Evolutionary conservation across 2,888 invertebrate genomes (phyloP), one percentile per base, ranked within the genome.

Genomic region (Actias luna): DNA sequence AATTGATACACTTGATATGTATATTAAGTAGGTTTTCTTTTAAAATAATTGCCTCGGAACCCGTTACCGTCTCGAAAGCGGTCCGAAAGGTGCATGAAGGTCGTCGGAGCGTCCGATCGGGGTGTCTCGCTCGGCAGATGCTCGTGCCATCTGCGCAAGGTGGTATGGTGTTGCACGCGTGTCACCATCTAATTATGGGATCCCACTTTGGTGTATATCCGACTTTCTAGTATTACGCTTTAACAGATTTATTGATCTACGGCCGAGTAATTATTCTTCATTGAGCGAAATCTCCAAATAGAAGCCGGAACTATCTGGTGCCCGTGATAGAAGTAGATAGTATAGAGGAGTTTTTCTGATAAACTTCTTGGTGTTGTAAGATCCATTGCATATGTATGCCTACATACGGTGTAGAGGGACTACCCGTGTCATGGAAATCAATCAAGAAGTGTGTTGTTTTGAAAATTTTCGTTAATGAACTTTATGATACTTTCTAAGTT

Each of bases 91-190:
- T 73, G 73, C 67, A 36, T n/a, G 8, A 63, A 42, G 42, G 39
- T n/a, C 29, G 59, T 29, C 29, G 59, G n/a, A 39, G 61, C 57
- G n/a, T n/a, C n/a, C n/a, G n/a, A n/a, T n/a, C n/a, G n/a, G n/a
- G 36, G 57, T 61, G 61, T 58, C 58, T 62, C 60, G 60, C 39
- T 35, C 66, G 72, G 71, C 89, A 88, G 89, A 84, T 88, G 88
- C 80, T 76, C 69, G 10, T 18, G 74, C 71, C 86, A 87, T 78
- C 85, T 86, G 86, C 84, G 81, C 85, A 85, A 83, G 87, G 85
- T 87, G 86, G 69, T 59, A 55, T 87, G 86, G 69, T 59, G 57
- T 64, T 72, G 83, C 85, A 83, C 85, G 87, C 85, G 85, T 80
- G 76, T 68, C 42, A 64, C 72, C 68, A 71, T 66, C 61, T 63